Evolutionary conservation across 2,888 invertebrate genomes (phyloP), one percentile per base, ranked within the genome.

Genomic region (Platerodrilus igneus): DNA sequence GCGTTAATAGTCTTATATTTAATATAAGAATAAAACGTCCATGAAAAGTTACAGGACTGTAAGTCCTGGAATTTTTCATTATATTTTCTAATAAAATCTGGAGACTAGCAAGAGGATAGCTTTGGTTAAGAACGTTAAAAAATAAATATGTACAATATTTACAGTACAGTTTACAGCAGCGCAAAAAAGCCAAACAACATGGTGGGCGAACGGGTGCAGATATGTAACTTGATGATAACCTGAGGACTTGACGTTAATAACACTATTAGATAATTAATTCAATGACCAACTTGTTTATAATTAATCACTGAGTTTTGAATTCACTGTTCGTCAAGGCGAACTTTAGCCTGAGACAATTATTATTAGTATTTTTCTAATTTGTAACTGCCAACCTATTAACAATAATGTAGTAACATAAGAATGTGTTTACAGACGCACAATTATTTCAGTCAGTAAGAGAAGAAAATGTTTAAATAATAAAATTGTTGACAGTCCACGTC

Each of bases 171-270:
- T 66, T 67, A 68, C 67, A 67, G 62, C 57, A 64, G 63, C 61
- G 50, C 45, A 33, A 48, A 50, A 54, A 53, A 58, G 60, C 59
- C 58, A 48, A 52, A 57, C n/a, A n/a, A n/a, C n/a, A n/a, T n/a
- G 53, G 49, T 53, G 58, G 59, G 60, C 57, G 47, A 51, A 58
- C 57, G 51, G 50, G 60, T 67, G 67, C 67, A 67, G 67, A 67
- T 68, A 66, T 62, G 65, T 59, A 63, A 66, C 67, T 68, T 68
- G 67, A 61, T 63, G 63, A 66, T 64, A 41, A 62, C 64, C 57
- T 56, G 57, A 64, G 60, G 59, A 63, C 62, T 64, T 64, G 64
- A 62, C 60, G 56, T 61, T 48, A 48, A 52, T 41, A 45, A 45
- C 38, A 37, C 56, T 56, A 59, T 64, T 64, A 65, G 64, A 64